These are phyloP conservation scores for Norana najaformis DNA, from an alignment of 2,888 invertebrate species.

Conservation along the genomic window DNA sequence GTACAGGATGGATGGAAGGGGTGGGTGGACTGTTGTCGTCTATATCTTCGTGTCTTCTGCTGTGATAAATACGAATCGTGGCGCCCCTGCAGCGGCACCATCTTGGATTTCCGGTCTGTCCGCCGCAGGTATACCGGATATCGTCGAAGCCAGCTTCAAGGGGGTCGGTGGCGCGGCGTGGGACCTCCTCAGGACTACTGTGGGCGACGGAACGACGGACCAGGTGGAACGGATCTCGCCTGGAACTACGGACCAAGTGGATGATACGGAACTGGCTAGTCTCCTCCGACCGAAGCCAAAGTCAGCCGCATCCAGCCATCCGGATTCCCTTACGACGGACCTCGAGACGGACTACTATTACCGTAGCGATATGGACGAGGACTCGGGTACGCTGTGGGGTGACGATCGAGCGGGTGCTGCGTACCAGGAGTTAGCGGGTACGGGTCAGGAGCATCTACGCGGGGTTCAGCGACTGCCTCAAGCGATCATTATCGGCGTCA, in stretches of 20 bases:
- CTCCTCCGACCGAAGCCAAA: neutral
- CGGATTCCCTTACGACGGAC: neutral
- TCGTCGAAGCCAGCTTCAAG: neutral
- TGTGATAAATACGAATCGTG: neutral
- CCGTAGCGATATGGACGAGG: neutral
- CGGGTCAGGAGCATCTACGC: neutral
- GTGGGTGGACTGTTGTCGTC: neutral
- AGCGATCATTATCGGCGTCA: conserved; percentile 61
- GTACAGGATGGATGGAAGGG: neutral
- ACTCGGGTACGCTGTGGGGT: neutral
- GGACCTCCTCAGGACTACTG: neutral
- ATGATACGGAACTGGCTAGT: neutral
- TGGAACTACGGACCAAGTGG: neutral
- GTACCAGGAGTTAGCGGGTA: neutral
- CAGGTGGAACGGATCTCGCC: neutral
- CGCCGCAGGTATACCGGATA: neutral
- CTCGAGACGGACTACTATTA: neutral
- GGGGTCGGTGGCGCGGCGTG: neutral
- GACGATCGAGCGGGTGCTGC: neutral
- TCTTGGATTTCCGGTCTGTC: conserved; percentile 10
- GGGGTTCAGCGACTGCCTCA: conserved; percentile 34
- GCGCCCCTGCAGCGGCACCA: neutral
- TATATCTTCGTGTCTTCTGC: neutral
- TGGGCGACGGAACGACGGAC: neutral
- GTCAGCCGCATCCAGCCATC: neutral